phyloP scores from a whole-genome alignment of 2,113 vertebrate genomes.

The Pteruthius melanotis region DNA sequence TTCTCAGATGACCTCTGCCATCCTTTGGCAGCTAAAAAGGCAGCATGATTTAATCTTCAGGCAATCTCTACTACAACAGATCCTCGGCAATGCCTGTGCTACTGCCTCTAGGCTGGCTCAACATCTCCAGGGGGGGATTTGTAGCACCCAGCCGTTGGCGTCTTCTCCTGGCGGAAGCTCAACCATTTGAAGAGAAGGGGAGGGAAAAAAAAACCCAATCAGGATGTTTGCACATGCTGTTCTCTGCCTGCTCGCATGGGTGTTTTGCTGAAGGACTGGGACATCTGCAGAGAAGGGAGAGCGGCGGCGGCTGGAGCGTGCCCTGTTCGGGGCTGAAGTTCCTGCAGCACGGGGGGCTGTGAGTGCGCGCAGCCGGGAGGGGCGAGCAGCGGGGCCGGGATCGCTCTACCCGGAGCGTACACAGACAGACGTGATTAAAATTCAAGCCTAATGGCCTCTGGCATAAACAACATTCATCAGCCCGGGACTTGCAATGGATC shows the following conservation, averaged over 20 bases:
- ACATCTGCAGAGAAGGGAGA: not conserved
- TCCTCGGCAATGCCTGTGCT: not conserved
- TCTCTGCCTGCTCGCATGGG: not conserved
- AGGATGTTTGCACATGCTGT: not conserved
- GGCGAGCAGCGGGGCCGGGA: not conserved
- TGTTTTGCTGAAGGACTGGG: constrained; percentile 46
- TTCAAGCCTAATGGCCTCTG: constrained; percentile 80
- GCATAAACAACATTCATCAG: constrained; percentile 79
- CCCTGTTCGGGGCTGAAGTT: not conserved
- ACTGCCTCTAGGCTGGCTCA: not conserved
- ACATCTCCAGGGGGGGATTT: constrained; percentile 48
- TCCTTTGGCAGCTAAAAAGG: not conserved
- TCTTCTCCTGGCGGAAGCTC: constrained; percentile 47
- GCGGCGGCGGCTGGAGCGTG: not conserved
- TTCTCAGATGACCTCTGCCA: not conserved
- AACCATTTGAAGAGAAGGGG: not conserved
- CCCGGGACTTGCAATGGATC: constrained; percentile 76
- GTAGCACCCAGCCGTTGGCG: constrained; percentile 65
- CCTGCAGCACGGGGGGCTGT: not conserved
- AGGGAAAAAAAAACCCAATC: not conserved
- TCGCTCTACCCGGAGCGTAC: not conserved
- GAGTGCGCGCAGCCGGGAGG: not conserved
- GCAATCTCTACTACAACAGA: not conserved
- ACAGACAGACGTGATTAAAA: not conserved
- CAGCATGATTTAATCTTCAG: not conserved